phyloP scores from a whole-genome alignment of 2,113 vertebrate genomes.

The Eptatretus burgeri region DNA sequence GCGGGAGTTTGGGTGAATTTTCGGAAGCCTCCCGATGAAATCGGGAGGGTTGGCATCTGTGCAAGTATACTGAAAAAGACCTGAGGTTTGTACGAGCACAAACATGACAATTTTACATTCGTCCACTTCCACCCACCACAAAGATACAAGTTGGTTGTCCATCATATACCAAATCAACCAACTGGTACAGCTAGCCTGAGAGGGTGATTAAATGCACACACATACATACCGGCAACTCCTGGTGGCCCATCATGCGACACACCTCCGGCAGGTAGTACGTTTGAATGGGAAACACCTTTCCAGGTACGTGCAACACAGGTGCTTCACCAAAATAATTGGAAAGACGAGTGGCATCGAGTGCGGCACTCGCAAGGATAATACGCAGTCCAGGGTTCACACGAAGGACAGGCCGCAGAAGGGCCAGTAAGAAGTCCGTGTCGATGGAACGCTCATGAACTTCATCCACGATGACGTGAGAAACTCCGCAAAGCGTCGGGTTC shows the following conservation, averaged over 20 bases:
- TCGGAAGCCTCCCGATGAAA: no score
- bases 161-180: no score
- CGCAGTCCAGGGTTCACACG: constrained; percentile 32
- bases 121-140: no score
- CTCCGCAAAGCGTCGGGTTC: constrained; percentile 39
- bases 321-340: constrained; percentile 50
- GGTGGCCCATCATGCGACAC: not conserved
- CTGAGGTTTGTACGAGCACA: no score
- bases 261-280: constrained; percentile 69
- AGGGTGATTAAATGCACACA: no score
- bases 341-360: constrained; percentile 50
- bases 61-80: no score
- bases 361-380: constrained; percentile 75
- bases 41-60: no score
- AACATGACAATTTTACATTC: no score
- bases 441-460: constrained; percentile 85
- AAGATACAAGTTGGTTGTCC: no score
- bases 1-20: no score
- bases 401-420: constrained; percentile 37
- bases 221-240: not conserved
- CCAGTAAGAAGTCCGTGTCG: constrained; percentile 80
- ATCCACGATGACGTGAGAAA: constrained; percentile 74
- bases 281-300: constrained; percentile 71
- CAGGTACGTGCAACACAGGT: constrained; percentile 48
- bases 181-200: no score